phyloP scores from a whole-genome alignment of 35 echinoderm and acorn worm species.

The Ptychodera flava region DNA sequence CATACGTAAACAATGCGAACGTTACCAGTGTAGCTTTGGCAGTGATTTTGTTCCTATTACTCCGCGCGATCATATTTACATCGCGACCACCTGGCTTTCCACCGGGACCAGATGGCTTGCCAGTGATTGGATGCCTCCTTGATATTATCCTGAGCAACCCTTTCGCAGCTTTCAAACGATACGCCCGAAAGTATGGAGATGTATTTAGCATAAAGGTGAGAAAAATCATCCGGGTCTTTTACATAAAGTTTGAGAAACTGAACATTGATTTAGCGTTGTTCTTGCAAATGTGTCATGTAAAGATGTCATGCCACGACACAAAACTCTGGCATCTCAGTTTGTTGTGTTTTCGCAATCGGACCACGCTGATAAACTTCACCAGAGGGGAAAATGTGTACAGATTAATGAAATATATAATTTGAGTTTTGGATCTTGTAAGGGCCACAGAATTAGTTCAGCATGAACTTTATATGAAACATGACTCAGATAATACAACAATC shows the following conservation, averaged over 20 bases:
- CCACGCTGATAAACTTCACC: background rate
- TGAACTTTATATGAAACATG: too few species aligned
- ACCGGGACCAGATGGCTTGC: background rate
- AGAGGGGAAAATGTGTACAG: background rate
- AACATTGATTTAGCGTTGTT: too few species aligned
- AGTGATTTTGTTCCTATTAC: too few species aligned
- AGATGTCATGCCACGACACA: background rate
- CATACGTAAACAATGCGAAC: too few species aligned
- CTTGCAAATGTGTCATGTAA: too few species aligned
- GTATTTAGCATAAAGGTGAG: background rate
- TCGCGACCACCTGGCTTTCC: background rate
- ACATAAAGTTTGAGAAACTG: background rate
- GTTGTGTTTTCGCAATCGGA: background rate
- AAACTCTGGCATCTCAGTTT: background rate
- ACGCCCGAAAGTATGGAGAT: background rate
- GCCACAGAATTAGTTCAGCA: too few species aligned
- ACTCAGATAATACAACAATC: too few species aligned
- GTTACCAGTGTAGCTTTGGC: too few species aligned
- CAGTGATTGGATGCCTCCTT: background rate
- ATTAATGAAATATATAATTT: too few species aligned
- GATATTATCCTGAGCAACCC: background rate
- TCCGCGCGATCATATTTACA: background rate
- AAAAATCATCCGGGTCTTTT: background rate
- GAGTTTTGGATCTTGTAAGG: too few species aligned
- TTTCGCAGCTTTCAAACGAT: background rate